Evolutionary conservation across 2,113 vertebrate genomes (phyloP).

Genomic region (Copsychus sechellarum): DNA sequence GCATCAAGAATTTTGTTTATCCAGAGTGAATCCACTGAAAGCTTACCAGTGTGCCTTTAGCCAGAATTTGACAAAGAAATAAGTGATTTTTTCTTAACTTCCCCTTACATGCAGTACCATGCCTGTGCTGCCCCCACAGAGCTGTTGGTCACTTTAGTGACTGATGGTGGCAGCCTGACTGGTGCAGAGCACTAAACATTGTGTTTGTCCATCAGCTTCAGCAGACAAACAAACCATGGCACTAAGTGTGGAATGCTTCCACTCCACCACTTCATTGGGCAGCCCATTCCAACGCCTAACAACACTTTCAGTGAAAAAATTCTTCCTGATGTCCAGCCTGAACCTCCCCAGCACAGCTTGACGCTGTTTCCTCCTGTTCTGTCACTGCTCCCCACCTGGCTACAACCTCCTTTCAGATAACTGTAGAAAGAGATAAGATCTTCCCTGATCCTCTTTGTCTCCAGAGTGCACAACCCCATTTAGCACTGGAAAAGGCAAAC

Average conservation of each 20-base stretch:
- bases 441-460: neutral
- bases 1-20: neutral
- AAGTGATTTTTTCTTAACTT: neutral
- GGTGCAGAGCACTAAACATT: accelerated
- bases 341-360: neutral
- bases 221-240: neutral
- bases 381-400: neutral
- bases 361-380: neutral
- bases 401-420: neutral
- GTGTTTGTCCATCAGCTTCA: neutral
- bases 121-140: neutral
- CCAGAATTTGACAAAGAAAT: neutral
- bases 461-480: neutral
- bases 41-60: neutral
- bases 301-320: neutral
- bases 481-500: neutral
- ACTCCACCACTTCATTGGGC: neutral
- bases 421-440: neutral
- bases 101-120: neutral
- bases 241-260: neutral
- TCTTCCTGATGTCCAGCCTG: neutral
- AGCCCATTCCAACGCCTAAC: neutral
- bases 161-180: neutral
- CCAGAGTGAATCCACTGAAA: neutral
- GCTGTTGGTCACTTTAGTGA: neutral